These are phyloP conservation scores for Empis livida DNA, from an alignment of 2,888 invertebrate genomes.

Conservation along the genomic window DNA sequence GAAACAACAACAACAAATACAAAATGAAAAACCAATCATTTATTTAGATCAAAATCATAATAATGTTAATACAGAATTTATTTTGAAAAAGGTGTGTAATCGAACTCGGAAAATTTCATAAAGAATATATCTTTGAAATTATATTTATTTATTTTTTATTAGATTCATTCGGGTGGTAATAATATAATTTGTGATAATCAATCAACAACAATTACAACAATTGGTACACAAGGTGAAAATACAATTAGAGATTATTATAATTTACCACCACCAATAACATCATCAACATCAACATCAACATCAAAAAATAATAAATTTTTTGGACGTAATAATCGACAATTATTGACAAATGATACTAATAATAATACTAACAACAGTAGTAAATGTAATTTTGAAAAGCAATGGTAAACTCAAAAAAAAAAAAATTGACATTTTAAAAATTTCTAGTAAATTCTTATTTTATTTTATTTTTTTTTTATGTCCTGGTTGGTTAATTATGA, in stretches of 20 bases:
- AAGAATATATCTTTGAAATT: not conserved
- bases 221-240: too few relatives aligned
- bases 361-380: not conserved
- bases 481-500: too few relatives aligned
- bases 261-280: too few relatives aligned
- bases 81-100: not conserved
- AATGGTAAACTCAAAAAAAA: not conserved
- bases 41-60: not conserved
- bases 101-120: not conserved
- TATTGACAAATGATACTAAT: not conserved
- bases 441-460: too few relatives aligned
- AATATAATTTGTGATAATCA: not conserved
- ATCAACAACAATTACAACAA: not conserved
- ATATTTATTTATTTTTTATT: not conserved
- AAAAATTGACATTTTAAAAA: not conserved
- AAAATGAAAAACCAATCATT: not conserved
- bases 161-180: not conserved
- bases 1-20: not conserved
- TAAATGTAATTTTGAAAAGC: conserved; percentile 1
- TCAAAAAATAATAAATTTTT: not conserved
- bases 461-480: too few relatives aligned
- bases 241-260: conserved; percentile 1
- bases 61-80: not conserved
- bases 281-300: too few relatives aligned
- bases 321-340: not conserved